A percentile compares a stretch with the other conserved stretches of the same genome.
Evolutionary conservation across 2,113 vertebrate genomes (phyloP).

Genomic region (Sylvicapra grimmia): DNA sequence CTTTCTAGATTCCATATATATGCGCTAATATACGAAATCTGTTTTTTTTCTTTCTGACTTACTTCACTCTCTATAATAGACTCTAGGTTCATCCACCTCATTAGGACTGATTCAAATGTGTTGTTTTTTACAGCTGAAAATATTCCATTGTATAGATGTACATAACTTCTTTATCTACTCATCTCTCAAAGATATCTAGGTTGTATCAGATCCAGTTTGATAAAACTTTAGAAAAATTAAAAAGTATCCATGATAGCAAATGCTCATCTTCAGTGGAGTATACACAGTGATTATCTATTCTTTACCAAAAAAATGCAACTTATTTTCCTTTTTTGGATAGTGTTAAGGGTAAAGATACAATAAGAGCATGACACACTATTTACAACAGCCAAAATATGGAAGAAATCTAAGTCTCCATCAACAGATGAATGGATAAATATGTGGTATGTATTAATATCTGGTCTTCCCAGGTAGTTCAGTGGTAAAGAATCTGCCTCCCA

Average conservation of each 20-base stretch:
- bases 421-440: not conserved
- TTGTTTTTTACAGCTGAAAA: no score
- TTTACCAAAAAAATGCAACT: not conserved
- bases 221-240: slow-evolving; percentile 41
- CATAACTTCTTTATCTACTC: not conserved
- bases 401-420: not conserved
- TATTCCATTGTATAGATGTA: no score
- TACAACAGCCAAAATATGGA: not conserved
- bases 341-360: not conserved
- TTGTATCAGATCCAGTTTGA: slow-evolving; percentile 19
- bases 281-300: not conserved
- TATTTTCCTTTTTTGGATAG: not conserved
- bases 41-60: no score
- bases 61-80: no score
- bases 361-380: not conserved
- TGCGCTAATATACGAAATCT: no score
- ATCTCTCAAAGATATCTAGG: not conserved
- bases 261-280: not conserved
- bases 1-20: no score
- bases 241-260: slow-evolving; percentile 25
- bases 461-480: not conserved
- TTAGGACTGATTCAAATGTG: no score
- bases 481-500: not conserved
- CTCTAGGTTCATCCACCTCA: no score
- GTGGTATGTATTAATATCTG: not conserved